Base-by-base conservation (phyloP, 2,797 vertebrate genomes). In the Myripristis jacobus region DNA sequence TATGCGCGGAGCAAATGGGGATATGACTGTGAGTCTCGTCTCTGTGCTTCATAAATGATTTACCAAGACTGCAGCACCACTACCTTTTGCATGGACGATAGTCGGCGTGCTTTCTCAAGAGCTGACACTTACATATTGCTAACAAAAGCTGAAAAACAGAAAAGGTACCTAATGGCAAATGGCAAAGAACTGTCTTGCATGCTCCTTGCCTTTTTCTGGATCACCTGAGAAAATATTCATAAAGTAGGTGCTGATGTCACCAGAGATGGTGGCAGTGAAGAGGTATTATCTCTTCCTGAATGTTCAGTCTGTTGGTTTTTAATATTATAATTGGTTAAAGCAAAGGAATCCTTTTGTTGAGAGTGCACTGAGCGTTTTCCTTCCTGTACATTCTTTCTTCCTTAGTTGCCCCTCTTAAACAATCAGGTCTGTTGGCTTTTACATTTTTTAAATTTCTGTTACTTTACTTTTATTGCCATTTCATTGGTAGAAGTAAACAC, bases 1-100 rank as follows among this genome's bases (percentile, higher is more conserved):
- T 72, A 77, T 76, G 78, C 78, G 58, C n/a, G 41, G 38, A 73
- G 58, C 67, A 88, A 84, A 84, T 71, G 64, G 82, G 75, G 73
- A 84, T 76, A 67, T 38, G 31, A 75, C 67, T 72, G 43, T 44
- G 63, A 69, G 63, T 67, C 65, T 84, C 66, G 76, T 78, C 41
- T 79, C 65, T 70, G 70, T 21, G 41, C 64, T 76, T 86, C 76
- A 85, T 90, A 58, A 76, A 78, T 84, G 80, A 76, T 89, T 88
- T 66, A 87, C 70, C 54, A 60, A 74, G 70, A 43, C 78, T 53
- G 59, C 55, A 73, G 61, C 57, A 56, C 69, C 68, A 61, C 51
- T n/a, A n/a, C n/a, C n/a, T 70, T 71, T 59, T 46, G 63, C 56
- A 34, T 51, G 24, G 53, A 77, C 31, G 75, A 55, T 55, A 63